phyloP scores from a whole-genome alignment of 2,797 vertebrate genomes.

The Chloroceryle amazona region DNA sequence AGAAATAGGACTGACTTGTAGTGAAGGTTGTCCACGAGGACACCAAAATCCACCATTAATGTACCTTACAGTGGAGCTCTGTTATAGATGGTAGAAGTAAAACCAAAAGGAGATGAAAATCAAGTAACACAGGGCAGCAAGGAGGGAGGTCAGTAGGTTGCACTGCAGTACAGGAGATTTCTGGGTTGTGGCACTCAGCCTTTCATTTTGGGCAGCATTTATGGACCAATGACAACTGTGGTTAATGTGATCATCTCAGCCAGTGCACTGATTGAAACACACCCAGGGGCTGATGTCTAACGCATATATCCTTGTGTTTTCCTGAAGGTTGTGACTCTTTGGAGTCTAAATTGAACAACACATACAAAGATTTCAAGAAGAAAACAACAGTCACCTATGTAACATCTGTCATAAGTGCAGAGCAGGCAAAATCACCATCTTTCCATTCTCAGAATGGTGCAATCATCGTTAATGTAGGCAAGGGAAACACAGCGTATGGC shows the following conservation, averaged over 20 bases:
- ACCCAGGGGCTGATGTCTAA: background rate
- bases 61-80: background rate
- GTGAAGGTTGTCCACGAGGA: background rate
- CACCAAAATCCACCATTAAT: background rate
- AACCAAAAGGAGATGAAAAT: background rate
- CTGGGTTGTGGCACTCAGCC: background rate
- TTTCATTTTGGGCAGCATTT: background rate
- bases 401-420: constrained; percentile 50
- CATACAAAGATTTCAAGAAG: constrained; percentile 77
- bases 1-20: background rate
- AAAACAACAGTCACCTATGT: constrained; percentile 67
- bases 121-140: background rate
- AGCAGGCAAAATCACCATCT: background rate
- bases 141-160: background rate
- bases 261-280: background rate
- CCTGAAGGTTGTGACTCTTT: constrained; percentile 21
- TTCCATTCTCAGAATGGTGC: background rate
- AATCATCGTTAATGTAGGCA: constrained; percentile 69
- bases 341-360: constrained; percentile 66
- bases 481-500: constrained; percentile 40
- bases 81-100: background rate
- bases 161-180: background rate
- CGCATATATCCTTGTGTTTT: background rate
- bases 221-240: background rate
- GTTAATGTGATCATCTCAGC: background rate